A percentile compares a stretch with the other conserved stretches of the same genome.
Conservation (phyloP, 53 echinoderm and acorn worm genomes). For the Pentamera pediparva region DNA sequence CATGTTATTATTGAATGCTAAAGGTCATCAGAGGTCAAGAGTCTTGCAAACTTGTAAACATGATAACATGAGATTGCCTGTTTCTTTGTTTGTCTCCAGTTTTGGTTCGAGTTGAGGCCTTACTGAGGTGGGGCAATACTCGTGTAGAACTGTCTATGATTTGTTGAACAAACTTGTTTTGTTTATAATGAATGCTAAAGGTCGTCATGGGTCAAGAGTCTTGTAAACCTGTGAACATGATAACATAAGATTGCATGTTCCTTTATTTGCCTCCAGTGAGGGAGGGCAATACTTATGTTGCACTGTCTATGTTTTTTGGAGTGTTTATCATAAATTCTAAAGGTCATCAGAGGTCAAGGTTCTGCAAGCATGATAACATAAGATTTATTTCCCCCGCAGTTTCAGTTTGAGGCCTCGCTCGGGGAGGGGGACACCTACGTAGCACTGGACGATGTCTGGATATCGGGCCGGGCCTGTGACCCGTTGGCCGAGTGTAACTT, state of each 20-base stretch:
- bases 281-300: no score
- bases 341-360: neutral
- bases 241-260: neutral
- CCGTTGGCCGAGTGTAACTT: conserved; percentile 65
- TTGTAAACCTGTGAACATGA: neutral
- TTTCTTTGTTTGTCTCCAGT: no score
- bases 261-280: no score
- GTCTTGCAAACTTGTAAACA: no score
- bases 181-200: neutral
- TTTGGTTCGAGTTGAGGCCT: no score
- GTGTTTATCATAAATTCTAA: neutral
- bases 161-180: neutral
- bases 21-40: no score
- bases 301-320: no score
- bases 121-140: no score
- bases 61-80: no score
- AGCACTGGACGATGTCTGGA: conserved; percentile 69
- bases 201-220: neutral
- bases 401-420: conserved; percentile 8
- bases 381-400: neutral
- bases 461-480: conserved; percentile 51
- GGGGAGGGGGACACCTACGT: conserved; percentile 1
- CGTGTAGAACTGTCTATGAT: no score
- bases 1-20: no score
- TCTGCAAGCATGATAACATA: neutral